Percentiles rank a stretch among this genome's conserved stretches.
Evolutionary conservation across 2,113 vertebrate species (phyloP).

Genomic region (Baryphthengus martii): DNA sequence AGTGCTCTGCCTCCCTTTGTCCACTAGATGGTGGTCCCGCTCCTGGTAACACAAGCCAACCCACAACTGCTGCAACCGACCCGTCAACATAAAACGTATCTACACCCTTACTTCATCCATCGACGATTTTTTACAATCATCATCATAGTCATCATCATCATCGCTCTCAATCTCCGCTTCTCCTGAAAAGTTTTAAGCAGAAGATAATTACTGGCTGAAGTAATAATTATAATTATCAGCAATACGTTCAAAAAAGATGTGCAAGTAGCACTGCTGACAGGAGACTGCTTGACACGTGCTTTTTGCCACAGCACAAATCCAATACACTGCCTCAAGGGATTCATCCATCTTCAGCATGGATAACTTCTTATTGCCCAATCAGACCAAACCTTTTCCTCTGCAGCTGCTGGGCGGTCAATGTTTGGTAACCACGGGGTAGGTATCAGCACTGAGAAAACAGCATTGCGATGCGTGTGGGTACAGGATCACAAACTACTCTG

Average conservation of each 20-base stretch:
- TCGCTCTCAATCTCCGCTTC: constrained; percentile 95
- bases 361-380: neutral
- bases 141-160: constrained; percentile 92
- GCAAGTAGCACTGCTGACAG: neutral
- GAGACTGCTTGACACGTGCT: neutral
- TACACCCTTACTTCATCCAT: constrained; percentile 88
- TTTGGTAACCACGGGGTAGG: neutral
- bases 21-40: constrained; percentile 71
- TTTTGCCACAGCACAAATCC: neutral
- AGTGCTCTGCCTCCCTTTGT: neutral
- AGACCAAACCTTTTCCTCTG: neutral
- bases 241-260: neutral
- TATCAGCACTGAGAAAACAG: neutral
- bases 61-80: neutral
- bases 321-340: neutral
- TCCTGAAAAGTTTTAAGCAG: constrained; percentile 75
- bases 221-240: neutral
- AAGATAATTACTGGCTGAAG: neutral
- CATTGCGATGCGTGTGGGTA: rapidly evolving
- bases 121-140: constrained; percentile 95
- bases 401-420: neutral
- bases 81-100: neutral
- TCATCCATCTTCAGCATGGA: neutral
- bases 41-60: neutral
- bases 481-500: neutral